These are phyloP conservation scores for Chirona hameri DNA, from an alignment of 2,888 invertebrate species.

Conservation along the genomic window DNA sequence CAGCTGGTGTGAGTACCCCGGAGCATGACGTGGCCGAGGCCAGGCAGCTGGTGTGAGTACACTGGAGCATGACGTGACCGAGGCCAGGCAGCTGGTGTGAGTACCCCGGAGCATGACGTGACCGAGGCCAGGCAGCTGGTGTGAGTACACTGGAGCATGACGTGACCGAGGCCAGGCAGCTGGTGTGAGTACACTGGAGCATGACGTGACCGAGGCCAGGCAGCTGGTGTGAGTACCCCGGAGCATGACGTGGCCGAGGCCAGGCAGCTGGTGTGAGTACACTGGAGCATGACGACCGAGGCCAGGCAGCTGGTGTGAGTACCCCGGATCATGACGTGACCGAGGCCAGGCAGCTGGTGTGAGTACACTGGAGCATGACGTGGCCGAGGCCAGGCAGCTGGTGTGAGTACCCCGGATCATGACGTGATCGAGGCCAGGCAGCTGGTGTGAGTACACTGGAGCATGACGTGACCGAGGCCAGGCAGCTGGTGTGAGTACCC, in stretches of 20 bases:
- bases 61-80: slow-evolving; percentile 40
- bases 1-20: too few relatives aligned
- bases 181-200: slow-evolving; percentile 52
- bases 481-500: slow-evolving; percentile 54
- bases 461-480: slow-evolving; percentile 45
- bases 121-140: slow-evolving; percentile 52
- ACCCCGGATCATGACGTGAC: slow-evolving; percentile 35
- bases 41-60: slow-evolving; percentile 55
- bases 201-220: slow-evolving; percentile 47
- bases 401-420: slow-evolving; percentile 49
- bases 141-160: slow-evolving; percentile 48
- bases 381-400: slow-evolving; percentile 51
- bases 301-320: slow-evolving; percentile 56
- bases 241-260: slow-evolving; percentile 44
- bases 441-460: slow-evolving; percentile 52
- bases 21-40: slow-evolving; percentile 44
- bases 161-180: slow-evolving; percentile 49
- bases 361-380: slow-evolving; percentile 44
- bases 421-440: slow-evolving; percentile 49
- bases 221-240: slow-evolving; percentile 53
- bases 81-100: slow-evolving; percentile 55
- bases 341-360: slow-evolving; percentile 55
- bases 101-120: slow-evolving; percentile 42
- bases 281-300: slow-evolving; percentile 40
- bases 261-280: slow-evolving; percentile 55